phyloP scores from a whole-genome alignment of 2,113 vertebrate species.

The Indri indri region DNA sequence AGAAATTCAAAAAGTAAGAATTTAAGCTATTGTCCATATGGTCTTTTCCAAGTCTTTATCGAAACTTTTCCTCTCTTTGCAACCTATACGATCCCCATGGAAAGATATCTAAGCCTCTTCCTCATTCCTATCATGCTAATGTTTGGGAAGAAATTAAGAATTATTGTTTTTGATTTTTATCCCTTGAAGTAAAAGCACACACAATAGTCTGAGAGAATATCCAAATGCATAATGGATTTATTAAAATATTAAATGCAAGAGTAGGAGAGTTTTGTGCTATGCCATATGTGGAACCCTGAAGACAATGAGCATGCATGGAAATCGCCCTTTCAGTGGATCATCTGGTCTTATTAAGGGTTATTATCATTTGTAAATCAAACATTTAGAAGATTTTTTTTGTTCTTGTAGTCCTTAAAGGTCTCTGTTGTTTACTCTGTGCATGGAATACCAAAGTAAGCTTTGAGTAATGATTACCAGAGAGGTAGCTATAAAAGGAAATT shows the following conservation, averaged over 20 bases:
- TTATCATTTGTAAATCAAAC: background rate
- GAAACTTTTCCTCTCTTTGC: background rate
- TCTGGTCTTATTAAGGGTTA: background rate
- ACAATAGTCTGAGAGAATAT: background rate
- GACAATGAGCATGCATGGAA: background rate
- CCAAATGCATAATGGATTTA: background rate
- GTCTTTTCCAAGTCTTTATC: background rate
- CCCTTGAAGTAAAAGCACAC: background rate
- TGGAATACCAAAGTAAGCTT: background rate
- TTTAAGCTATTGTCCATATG: background rate
- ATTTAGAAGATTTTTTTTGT: background rate
- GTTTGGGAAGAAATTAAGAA: background rate
- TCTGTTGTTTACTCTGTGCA: background rate
- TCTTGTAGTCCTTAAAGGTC: background rate
- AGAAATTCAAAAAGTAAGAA: background rate
- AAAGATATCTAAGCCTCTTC: background rate
- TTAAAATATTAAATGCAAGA: slow-evolving; percentile 6
- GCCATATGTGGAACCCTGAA: background rate
- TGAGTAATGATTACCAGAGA: background rate
- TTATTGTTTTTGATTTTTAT: background rate
- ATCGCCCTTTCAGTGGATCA: background rate
- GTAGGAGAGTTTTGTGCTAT: background rate
- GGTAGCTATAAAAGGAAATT: background rate
- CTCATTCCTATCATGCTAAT: background rate
- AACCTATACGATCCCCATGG: background rate